Conservation (phyloP, 2,113 vertebrate species). For the Tragulus kanchil region DNA sequence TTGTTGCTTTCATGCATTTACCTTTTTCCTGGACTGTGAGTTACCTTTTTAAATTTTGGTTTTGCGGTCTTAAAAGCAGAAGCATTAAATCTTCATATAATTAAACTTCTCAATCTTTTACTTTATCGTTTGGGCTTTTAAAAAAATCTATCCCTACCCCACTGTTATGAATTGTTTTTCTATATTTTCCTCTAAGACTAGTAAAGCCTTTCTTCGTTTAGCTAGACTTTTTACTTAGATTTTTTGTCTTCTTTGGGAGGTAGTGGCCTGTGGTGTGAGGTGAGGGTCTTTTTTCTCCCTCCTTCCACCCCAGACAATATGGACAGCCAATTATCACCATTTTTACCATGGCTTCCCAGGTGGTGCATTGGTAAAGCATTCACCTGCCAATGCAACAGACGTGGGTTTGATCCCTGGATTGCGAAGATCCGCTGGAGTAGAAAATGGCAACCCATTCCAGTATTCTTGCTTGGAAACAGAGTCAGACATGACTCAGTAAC, state of each 20-base stretch:
- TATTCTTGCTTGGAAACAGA: neutral
- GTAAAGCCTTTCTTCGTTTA: neutral
- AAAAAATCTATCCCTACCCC: neutral
- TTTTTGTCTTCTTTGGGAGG: neutral
- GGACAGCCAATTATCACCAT: neutral
- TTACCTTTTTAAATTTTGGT: neutral
- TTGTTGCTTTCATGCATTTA: neutral
- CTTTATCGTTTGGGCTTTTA: neutral
- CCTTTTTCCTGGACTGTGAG: neutral
- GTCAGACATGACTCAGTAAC: neutral
- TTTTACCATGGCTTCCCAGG: neutral
- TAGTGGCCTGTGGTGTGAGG: neutral
- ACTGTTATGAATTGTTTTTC: neutral
- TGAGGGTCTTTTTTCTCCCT: neutral
- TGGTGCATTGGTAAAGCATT: neutral
- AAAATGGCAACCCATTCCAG: neutral
- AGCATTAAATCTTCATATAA: neutral
- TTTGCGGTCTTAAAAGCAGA: neutral
- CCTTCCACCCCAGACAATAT: neutral
- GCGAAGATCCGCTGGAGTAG: neutral
- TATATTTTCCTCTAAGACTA: neutral
- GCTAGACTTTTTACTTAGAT: neutral
- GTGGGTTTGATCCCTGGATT: neutral
- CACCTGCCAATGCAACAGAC: neutral
- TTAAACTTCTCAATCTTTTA: neutral